Evolutionary conservation across 2,888 invertebrate species (phyloP), one percentile per base, ranked within the genome.

Genomic region (Dimorphilus gyrociliatus): DNA sequence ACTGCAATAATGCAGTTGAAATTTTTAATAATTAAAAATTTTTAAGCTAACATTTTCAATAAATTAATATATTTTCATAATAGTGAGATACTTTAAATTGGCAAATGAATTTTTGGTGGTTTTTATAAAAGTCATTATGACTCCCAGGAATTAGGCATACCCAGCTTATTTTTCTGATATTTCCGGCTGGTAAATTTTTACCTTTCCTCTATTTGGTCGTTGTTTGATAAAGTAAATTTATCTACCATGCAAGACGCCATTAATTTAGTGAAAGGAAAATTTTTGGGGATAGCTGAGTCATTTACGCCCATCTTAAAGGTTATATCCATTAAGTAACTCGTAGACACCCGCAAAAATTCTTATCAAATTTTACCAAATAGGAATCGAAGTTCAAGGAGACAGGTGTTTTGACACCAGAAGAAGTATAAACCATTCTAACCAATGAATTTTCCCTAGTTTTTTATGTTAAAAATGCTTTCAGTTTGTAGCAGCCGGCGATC

Each of bases 401-500:
- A 10, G 94, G 94, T 19, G 90, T 94, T 2, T 61, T 97, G 17
- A 97, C 92, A n/a, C 94, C 94, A 1, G 92, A 92, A 60, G 97
- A 94, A 55, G 66, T 65, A 46, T 28, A 10, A 10, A 24, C 23
- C 8, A 25, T 7, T 10, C 28, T 12, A 7, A 10, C 28, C 8
- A 7, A 18, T 28, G 10, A 8, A 24, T 25, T 18, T n/a, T 7
- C 25, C 7, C 10, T 25, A 7, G 28, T 28, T 17, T 34, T 16
- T 27, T 6, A 29, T 35, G 4, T 25, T 31, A 28, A 14, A 35
- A 8, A 16, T 23, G 12, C 10, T 30, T 37, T 6, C 42, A 70
- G 68, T 99, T 94, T 71, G 84, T 97, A 3, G 85, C 81, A 3
- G 94, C 97, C 14, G 97, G 97, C 2, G 94, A 97, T 55, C 94